A percentile compares a stretch with the other conserved stretches of the same genome.
Conservation (phyloP, 2,113 vertebrate genomes). For the Lepus timidus region DNA sequence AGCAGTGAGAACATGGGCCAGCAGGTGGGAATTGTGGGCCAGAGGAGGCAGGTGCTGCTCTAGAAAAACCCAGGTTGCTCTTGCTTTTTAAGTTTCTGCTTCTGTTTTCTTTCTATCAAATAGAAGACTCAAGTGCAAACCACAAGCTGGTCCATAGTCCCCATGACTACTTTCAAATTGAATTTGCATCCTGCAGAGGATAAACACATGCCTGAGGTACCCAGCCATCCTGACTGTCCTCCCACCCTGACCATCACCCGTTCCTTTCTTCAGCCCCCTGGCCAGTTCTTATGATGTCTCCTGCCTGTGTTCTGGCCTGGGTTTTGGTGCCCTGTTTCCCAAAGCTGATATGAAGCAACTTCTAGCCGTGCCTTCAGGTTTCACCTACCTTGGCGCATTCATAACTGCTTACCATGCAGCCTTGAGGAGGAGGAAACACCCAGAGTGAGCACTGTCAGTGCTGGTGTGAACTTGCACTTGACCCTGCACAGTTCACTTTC, state of each 20-base stretch:
- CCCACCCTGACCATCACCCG: no score
- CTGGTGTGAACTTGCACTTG: background rate
- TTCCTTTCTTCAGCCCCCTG: background rate
- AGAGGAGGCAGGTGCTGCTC: background rate
- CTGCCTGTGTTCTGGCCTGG: background rate
- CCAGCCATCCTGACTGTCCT: background rate
- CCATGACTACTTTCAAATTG: background rate
- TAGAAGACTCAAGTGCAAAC: background rate
- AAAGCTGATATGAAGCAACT: background rate
- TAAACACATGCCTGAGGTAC: background rate
- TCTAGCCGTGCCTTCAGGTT: background rate
- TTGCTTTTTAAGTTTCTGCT: background rate
- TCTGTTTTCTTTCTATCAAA: background rate
- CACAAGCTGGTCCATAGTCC: background rate
- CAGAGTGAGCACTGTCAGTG: background rate
- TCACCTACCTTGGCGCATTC: background rate
- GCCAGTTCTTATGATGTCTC: background rate
- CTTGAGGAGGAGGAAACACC: background rate
- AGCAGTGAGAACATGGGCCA: background rate
- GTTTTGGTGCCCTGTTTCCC: background rate
- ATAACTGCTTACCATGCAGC: background rate
- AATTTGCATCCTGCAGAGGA: background rate
- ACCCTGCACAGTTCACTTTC: background rate
- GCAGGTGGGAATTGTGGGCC: fast-evolving
- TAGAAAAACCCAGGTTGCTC: background rate